Evolutionary conservation across 2,888 invertebrate species (phyloP).

Genomic region (Ennomos erosarius): DNA sequence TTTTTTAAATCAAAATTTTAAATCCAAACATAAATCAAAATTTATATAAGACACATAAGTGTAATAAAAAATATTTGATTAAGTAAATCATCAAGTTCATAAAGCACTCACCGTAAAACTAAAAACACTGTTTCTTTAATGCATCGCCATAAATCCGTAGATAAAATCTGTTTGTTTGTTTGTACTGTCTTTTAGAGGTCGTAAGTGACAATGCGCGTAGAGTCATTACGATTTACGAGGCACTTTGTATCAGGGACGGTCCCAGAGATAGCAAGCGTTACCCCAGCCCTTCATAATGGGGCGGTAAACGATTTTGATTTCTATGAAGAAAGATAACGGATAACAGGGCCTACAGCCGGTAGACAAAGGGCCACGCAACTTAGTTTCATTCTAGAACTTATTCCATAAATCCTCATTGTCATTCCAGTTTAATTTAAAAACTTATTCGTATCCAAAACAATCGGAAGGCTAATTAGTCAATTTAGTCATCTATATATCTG

Average conservation of each 20-base stretch:
- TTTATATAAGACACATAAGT: too few species aligned
- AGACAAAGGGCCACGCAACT: too few species aligned
- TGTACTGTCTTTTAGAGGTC: slow-evolving; percentile 42
- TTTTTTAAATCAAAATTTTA: too few species aligned
- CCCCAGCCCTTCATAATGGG: slow-evolving; percentile 47
- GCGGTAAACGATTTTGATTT: slow-evolving; percentile 11
- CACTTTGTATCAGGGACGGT: slow-evolving; percentile 58
- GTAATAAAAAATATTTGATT: too few species aligned
- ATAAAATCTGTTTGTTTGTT: slow-evolving; percentile 44
- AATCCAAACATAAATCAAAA: too few species aligned
- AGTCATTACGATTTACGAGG: slow-evolving; percentile 65
- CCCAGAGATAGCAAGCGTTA: slow-evolving; percentile 39
- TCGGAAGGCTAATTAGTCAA: too few species aligned
- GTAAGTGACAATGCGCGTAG: slow-evolving; percentile 44
- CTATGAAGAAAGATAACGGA: slow-evolving; percentile 2
- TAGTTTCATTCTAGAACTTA: too few species aligned
- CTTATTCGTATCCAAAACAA: too few species aligned
- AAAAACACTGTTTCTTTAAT: slow-evolving; percentile 37
- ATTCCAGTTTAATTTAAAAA: too few species aligned
- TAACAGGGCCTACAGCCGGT: background rate
- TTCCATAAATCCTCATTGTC: too few species aligned
- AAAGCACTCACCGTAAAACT: slow-evolving; percentile 15
- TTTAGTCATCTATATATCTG: too few species aligned
- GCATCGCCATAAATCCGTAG: slow-evolving; percentile 38
- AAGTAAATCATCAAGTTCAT: slow-evolving; percentile 6